These are phyloP conservation scores for Melanerpes aurifrons DNA, from an alignment of 2,113 vertebrate species.

Conservation along the genomic window DNA sequence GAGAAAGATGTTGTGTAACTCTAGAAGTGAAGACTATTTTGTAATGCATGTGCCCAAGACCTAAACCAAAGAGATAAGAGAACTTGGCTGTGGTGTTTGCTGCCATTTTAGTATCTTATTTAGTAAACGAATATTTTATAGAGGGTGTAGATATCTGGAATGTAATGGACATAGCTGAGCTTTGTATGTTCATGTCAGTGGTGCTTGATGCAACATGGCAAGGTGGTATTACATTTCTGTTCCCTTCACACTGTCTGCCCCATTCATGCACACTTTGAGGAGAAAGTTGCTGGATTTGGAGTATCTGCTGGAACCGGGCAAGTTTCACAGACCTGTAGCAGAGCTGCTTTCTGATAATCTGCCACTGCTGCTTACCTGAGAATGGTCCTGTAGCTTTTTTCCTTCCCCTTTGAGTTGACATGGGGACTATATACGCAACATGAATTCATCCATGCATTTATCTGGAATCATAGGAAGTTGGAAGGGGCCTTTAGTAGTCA, in stretches of 20 bases:
- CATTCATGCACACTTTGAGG: fast-evolving
- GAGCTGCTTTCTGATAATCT: neutral
- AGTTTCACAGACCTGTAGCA: neutral
- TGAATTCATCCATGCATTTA: neutral
- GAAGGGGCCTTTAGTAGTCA: neutral
- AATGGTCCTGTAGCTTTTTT: neutral
- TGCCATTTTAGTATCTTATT: neutral
- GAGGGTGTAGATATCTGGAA: neutral
- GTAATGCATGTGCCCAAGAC: neutral
- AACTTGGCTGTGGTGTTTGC: neutral
- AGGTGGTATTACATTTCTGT: neutral
- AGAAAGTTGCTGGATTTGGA: neutral
- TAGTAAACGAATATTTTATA: neutral
- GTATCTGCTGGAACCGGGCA: neutral
- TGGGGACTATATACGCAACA: neutral
- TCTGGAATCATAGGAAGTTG: neutral
- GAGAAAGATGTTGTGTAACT: neutral
- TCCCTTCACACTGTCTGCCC: neutral
- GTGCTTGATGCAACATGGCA: neutral
- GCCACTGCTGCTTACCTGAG: neutral
- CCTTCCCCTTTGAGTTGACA: neutral
- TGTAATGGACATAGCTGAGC: neutral
- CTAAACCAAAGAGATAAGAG: neutral
- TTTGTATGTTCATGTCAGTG: neutral
- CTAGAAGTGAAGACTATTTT: neutral